Evolutionary conservation across 2,113 vertebrate genomes (phyloP), one percentile per base, ranked within the genome.

Genomic region (Datnioides undecimradiatus): DNA sequence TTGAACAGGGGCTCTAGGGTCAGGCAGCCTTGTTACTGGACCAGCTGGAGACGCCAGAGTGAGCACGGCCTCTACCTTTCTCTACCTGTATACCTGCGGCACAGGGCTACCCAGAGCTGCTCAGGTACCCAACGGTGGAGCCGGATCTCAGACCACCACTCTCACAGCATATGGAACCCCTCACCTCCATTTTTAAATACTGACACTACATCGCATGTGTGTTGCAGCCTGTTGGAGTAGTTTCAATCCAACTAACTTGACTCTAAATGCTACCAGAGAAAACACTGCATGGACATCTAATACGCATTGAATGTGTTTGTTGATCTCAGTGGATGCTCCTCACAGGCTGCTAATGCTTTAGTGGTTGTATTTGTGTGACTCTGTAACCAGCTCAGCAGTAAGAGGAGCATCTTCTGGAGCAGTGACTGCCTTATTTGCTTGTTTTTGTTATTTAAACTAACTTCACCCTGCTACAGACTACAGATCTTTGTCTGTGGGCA

Each of bases 51-150:
- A 65, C 71, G 78, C 13, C 93, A 92, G 88, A 84, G 82, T 0
- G 87, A 91, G 77, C 85, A 73, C 0, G 86, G 87, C 49, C 82
- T 84, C 54, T 94, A 87, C 88, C 90, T 90, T 3, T 93, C 93
- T 70, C 86, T 93, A 6, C 94, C 94, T 10, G 79, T 85, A 23
- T 89, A 88, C 77, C 73, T 92, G 71, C 87, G 70, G 70, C 86
- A 87, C 79, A 85, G 87, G 48, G 82, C 76, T 10, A 33, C 38
- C 58, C 88, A 76, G 80, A 82, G 74, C 80, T 49, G 65, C 80
- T 84, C 93, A 94, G 94, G 93, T 94, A 93, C 73, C 82, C 73
- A 21, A 68, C 25, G 2, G 73, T n/a, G 46, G 16, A 8, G 1
- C 71, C 11, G 13, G 3, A 41, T 8, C 58, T 40, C 54, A 11